These are phyloP conservation scores for Gallinago undulata DNA, from an alignment of 2,113 vertebrate genomes.

Conservation along the genomic window DNA sequence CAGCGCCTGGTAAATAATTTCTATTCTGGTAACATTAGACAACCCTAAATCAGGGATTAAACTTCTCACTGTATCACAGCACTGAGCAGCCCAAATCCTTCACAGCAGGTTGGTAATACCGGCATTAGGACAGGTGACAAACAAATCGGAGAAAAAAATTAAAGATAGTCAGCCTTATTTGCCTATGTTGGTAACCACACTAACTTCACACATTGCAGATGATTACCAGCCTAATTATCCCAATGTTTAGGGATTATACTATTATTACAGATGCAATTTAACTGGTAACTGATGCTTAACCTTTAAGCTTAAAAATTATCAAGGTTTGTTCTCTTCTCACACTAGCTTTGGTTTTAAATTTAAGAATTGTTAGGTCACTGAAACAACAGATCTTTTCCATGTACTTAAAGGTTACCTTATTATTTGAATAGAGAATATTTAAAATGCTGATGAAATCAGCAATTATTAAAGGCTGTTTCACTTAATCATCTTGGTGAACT, in stretches of 20 bases:
- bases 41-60: neutral
- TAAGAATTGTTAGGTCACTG: neutral
- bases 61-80: conserved; percentile 10
- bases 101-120: neutral
- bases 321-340: neutral
- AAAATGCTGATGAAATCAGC: neutral
- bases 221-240: neutral
- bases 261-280: neutral
- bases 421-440: neutral
- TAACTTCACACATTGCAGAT: neutral
- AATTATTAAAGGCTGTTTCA: neutral
- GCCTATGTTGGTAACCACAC: neutral
- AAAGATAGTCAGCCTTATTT: neutral
- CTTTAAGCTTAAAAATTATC: neutral
- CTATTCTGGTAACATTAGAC: neutral
- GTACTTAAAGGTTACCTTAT: neutral
- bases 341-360: neutral
- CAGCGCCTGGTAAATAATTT: neutral
- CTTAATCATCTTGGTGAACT: neutral
- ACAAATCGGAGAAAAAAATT: neutral
- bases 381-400: neutral
- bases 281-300: neutral
- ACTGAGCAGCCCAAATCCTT: neutral
- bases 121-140: neutral
- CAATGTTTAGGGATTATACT: neutral